phyloP scores from a whole-genome alignment of 1,140 invertebrate species.

The Drosophila sulfurigaster region DNA sequence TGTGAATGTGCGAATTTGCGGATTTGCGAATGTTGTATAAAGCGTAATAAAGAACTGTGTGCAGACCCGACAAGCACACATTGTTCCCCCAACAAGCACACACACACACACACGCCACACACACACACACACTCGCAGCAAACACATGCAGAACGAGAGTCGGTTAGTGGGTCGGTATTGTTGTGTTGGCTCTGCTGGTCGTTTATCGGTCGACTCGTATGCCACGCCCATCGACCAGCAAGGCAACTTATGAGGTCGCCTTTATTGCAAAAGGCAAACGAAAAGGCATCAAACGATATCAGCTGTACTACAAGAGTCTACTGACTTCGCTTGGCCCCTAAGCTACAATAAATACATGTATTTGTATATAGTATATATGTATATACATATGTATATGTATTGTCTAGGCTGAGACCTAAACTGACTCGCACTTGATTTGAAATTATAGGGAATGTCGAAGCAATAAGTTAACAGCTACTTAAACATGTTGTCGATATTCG shows the following conservation, averaged over 20 bases:
- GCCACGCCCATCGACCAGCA: conserved; percentile 17
- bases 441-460: neutral
- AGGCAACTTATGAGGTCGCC: conserved; percentile 30
- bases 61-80: neutral
- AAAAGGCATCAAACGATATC: conserved; percentile 16
- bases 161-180: conserved; percentile 13
- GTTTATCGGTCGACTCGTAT: conserved; percentile 2
- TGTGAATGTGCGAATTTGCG: conserved; percentile 5
- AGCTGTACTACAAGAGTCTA: neutral
- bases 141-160: neutral
- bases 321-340: neutral
- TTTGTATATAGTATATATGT: neutral
- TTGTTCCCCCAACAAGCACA: neutral
- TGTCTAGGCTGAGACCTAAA: neutral
- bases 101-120: neutral
- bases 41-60: conserved; percentile 28
- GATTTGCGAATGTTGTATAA: conserved; percentile 28
- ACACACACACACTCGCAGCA: neutral
- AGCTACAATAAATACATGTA: neutral
- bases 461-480: conserved; percentile 1
- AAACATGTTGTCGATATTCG: neutral
- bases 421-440: neutral
- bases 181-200: neutral
- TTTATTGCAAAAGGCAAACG: conserved; percentile 31
- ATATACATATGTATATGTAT: neutral